Conservation (phyloP, 1,140 invertebrate species). For the Solenopsis invicta region DNA sequence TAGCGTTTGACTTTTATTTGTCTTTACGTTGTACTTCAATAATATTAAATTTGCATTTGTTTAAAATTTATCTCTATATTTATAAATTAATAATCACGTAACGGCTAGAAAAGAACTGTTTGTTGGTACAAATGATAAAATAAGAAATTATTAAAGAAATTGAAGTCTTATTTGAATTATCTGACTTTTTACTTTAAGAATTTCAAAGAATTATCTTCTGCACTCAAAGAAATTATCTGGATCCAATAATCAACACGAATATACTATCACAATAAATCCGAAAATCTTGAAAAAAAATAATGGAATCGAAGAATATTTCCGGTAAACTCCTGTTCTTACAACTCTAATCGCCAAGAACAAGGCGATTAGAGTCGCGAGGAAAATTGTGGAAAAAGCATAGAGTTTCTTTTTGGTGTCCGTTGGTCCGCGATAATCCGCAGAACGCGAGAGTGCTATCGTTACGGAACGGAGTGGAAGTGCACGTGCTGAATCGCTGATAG, state of each 20-base stretch:
- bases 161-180: neutral
- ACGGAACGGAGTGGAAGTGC: slow-evolving; percentile 62
- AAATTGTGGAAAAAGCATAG: slow-evolving; percentile 21
- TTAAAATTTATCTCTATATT: neutral
- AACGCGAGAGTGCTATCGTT: slow-evolving; percentile 58
- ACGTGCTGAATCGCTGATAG: slow-evolving; percentile 77
- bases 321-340: neutral
- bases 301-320: neutral
- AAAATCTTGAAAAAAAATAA: neutral
- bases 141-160: neutral
- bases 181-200: neutral
- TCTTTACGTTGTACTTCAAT: no score
- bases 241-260: neutral
- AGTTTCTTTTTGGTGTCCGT: slow-evolving; percentile 39
- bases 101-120: neutral
- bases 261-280: neutral
- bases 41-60: neutral
- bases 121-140: neutral
- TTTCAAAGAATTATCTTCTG: neutral
- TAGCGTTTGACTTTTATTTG: no score
- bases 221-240: neutral
- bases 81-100: neutral
- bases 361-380: neutral
- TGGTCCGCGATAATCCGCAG: slow-evolving; percentile 53
- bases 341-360: neutral